A percentile compares a stretch with the other conserved stretches of the same genome.
Evolutionary conservation across 2,797 vertebrate genomes (phyloP).

Genomic region (Bradypodion pumilum): DNA sequence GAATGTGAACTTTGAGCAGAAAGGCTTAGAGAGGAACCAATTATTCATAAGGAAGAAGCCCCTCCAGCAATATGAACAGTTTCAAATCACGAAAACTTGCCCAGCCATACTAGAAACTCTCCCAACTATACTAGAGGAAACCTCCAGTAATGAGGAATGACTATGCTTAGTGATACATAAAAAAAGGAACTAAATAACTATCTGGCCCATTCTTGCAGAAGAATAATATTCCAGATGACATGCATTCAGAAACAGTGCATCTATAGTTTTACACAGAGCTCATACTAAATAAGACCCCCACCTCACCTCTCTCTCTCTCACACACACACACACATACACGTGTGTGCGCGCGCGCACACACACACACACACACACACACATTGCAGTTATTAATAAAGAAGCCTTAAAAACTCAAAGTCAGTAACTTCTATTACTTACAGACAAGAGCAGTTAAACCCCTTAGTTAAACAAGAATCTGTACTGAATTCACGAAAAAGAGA

Average conservation of each 20-base stretch:
- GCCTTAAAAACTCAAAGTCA: conserved; percentile 22
- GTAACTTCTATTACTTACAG: conserved; percentile 21
- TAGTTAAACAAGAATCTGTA: conserved; percentile 49
- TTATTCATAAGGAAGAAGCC: background rate
- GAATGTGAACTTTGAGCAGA: background rate
- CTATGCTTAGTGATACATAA: background rate
- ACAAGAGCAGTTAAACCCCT: conserved; percentile 47
- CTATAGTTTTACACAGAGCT: conserved; percentile 41
- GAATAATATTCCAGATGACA: conserved; percentile 19
- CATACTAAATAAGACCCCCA: conserved; percentile 44
- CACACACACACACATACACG: too few species aligned
- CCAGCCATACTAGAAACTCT: background rate
- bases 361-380: too few species aligned
- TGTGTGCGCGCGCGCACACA: too few species aligned
- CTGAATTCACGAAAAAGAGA: conserved; percentile 23
- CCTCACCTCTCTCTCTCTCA: conserved; percentile 29
- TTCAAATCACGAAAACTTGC: conserved; percentile 30
- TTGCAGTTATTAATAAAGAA: conserved; percentile 45
- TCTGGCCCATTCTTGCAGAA: background rate
- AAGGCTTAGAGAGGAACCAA: conserved; percentile 9
- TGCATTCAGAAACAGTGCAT: conserved; percentile 8
- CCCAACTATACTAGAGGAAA: too few species aligned
- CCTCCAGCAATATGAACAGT: background rate
- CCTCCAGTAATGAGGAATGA: background rate
- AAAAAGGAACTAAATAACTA: background rate